These are phyloP conservation scores for Cenopis cana DNA, from an alignment of 2,888 invertebrate species.

Conservation along the genomic window DNA sequence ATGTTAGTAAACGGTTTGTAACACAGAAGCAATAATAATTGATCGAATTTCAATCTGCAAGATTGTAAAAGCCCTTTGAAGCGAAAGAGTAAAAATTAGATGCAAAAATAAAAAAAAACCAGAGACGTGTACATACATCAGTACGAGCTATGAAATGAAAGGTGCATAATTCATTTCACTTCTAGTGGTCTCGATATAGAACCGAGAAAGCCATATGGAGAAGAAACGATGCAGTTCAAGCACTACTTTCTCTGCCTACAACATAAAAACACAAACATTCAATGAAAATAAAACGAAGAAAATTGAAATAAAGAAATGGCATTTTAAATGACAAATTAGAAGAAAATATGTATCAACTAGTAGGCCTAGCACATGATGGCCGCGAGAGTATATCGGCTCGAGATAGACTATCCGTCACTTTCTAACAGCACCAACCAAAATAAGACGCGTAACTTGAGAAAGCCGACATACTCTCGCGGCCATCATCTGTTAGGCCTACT, in stretches of 20 bases:
- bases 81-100: constrained; percentile 50
- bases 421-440: too few species aligned
- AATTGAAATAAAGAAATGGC: constrained; percentile 53
- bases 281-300: constrained; percentile 59
- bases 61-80: constrained; percentile 4
- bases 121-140: constrained; percentile 75
- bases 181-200: constrained; percentile 74
- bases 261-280: constrained; percentile 73
- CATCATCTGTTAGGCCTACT: too few species aligned
- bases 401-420: too few species aligned
- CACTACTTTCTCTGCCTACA: constrained; percentile 91
- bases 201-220: constrained; percentile 88
- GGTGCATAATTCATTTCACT: constrained; percentile 70
- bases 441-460: too few species aligned
- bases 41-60: too few species aligned
- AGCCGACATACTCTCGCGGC: too few species aligned
- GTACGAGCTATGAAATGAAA: constrained; percentile 72
- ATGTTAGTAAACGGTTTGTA: neutral
- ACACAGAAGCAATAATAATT: neutral
- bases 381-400: too few species aligned
- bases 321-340: constrained; percentile 22
- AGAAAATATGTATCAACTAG: constrained; percentile 4
- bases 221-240: constrained; percentile 92
- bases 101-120: constrained; percentile 60
- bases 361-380: too few species aligned